phyloP scores from a whole-genome alignment of 2,797 vertebrate genomes.

The Myoxocephalus aenaeus region DNA sequence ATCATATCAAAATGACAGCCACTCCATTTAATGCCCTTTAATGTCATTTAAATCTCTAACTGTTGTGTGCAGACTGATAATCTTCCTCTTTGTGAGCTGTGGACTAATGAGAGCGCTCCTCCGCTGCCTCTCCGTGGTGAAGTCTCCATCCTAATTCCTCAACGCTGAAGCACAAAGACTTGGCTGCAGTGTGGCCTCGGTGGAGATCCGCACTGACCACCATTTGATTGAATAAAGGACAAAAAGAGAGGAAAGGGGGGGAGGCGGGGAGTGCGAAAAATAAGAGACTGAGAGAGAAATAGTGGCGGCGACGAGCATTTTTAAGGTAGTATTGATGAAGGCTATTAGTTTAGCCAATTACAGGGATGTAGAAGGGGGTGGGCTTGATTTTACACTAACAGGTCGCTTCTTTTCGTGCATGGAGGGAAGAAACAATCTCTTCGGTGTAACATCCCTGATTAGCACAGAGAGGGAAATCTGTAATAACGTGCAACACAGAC shows the following conservation, averaged over 20 bases:
- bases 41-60: conserved; percentile 77
- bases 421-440: conserved; percentile 23
- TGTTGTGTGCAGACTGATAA: conserved; percentile 87
- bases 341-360: conserved; percentile 98
- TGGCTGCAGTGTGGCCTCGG: conserved; percentile 93
- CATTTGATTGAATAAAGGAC: conserved; percentile 94
- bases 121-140: conserved; percentile 82
- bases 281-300: conserved; percentile 49
- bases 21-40: conserved; percentile 69
- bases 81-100: conserved; percentile 92
- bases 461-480: conserved; percentile 37
- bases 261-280: conserved; percentile 30
- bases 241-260: conserved; percentile 1
- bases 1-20: conserved; percentile 72
- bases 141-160: conserved; percentile 93
- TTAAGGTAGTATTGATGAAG: conserved; percentile 94
- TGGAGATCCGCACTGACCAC: conserved; percentile 90
- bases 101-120: conserved; percentile 90
- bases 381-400: conserved; percentile 95
- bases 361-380: conserved; percentile 85
- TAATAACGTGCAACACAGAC: conserved; percentile 49
- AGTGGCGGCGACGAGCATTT: conserved; percentile 84
- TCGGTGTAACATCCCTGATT: conserved; percentile 72
- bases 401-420: conserved; percentile 44
- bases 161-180: conserved; percentile 94